Conservation (phyloP, 1,140 invertebrate species). For the Sweltsa coloradensis region DNA sequence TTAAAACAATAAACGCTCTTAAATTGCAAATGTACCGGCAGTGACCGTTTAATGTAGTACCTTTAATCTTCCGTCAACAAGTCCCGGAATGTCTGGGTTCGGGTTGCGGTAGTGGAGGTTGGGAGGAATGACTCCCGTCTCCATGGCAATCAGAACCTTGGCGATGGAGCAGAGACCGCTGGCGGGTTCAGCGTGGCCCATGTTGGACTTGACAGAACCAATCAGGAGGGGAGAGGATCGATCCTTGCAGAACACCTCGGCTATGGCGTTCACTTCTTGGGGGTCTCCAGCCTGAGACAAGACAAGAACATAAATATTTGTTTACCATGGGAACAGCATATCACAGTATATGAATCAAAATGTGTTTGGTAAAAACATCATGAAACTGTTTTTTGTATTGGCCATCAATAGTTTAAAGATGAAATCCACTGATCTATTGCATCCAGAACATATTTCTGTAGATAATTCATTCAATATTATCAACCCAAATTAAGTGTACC, state of each 20-base stretch:
- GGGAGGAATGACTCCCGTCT: slow-evolving; percentile 42
- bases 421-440: too few relatives aligned
- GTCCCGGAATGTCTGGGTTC: too few relatives aligned
- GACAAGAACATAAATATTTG: slow-evolving; percentile 6
- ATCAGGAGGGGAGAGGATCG: slow-evolving; percentile 41
- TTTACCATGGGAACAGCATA: too few relatives aligned
- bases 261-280: slow-evolving; percentile 47
- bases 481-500: too few relatives aligned
- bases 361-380: too few relatives aligned
- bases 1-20: too few relatives aligned
- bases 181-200: slow-evolving; percentile 53
- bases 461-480: too few relatives aligned
- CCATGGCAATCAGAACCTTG: slow-evolving; percentile 46
- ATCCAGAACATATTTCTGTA: too few relatives aligned
- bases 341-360: too few relatives aligned
- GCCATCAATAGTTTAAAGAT: slow-evolving; percentile 14
- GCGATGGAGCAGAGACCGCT: slow-evolving; percentile 43
- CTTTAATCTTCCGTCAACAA: slow-evolving; percentile 41
- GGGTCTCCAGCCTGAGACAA: slow-evolving; percentile 39
- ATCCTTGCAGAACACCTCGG: too few relatives aligned
- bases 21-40: not conserved
- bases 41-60: slow-evolving; percentile 16
- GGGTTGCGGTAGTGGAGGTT: slow-evolving; percentile 51
- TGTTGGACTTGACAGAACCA: too few relatives aligned
- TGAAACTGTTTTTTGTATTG: not conserved